These are phyloP conservation scores for Thaumetopoea pityocampa DNA, from an alignment of 1,140 invertebrate species.

Conservation along the genomic window DNA sequence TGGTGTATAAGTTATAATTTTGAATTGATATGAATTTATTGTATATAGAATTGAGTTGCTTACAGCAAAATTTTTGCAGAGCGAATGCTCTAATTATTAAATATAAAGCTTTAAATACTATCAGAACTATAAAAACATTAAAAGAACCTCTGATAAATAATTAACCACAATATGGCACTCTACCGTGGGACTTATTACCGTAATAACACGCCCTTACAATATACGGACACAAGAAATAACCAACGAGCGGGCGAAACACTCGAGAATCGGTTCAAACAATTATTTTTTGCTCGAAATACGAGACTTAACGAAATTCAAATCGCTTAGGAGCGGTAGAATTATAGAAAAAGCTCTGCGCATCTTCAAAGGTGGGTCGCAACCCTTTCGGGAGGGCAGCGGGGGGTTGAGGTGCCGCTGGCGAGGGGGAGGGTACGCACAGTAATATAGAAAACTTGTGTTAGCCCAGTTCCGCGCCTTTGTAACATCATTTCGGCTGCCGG, in stretches of 20 bases:
- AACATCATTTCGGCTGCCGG: conserved; percentile 70
- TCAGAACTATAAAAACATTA: neutral
- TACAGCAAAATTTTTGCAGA: too few relatives aligned
- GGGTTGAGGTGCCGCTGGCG: too few relatives aligned
- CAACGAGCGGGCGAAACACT: conserved; percentile 34
- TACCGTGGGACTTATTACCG: too few relatives aligned
- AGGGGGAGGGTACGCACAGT: conserved; percentile 54
- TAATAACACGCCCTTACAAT: conserved; percentile 8
- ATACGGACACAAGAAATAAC: conserved; percentile 17
- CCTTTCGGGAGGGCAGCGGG: conserved; percentile 36
- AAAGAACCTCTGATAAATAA: too few relatives aligned
- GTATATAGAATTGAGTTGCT: too few relatives aligned
- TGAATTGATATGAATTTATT: too few relatives aligned
- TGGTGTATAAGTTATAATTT: too few relatives aligned
- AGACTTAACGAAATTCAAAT: conserved; percentile 72
- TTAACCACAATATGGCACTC: too few relatives aligned
- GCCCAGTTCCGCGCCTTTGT: conserved; percentile 73
- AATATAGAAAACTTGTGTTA: conserved; percentile 76
- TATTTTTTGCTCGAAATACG: conserved; percentile 71
- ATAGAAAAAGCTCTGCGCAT: conserved; percentile 71
- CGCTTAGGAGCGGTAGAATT: conserved; percentile 65
- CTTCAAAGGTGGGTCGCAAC: conserved; percentile 69
- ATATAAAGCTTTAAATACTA: too few relatives aligned
- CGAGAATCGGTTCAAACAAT: conserved; percentile 61
- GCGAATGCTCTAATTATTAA: too few relatives aligned